Evolutionary conservation across 2,797 vertebrate genomes (phyloP).

Genomic region (Spinus pinus): DNA sequence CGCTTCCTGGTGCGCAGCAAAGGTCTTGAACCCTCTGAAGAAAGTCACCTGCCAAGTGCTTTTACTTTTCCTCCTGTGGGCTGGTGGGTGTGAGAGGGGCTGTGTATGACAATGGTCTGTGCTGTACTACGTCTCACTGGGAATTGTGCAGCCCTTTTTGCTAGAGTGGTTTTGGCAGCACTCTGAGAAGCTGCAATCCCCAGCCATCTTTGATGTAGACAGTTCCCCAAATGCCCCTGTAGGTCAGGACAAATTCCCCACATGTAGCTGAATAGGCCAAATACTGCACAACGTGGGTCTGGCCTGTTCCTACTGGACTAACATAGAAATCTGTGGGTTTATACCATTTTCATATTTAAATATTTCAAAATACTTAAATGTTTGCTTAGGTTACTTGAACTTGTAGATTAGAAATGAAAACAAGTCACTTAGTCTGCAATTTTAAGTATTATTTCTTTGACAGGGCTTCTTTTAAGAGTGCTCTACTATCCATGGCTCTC

Average conservation of each 20-base stretch:
- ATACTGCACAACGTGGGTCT: background rate
- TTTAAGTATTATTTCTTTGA: background rate
- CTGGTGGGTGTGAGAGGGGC: rapidly evolving
- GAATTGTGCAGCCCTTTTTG: background rate
- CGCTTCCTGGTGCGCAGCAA: rapidly evolving
- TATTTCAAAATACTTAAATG: background rate
- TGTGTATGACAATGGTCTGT: background rate
- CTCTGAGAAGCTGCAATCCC: background rate
- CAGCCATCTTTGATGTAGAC: background rate
- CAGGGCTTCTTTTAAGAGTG: background rate
- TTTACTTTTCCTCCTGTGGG: background rate
- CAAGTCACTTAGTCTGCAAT: background rate
- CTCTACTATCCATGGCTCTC: background rate
- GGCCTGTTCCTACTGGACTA: background rate
- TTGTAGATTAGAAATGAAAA: background rate
- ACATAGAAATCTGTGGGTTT: rapidly evolving
- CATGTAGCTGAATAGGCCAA: background rate
- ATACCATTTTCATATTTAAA: background rate
- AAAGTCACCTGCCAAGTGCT: background rate
- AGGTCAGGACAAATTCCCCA: background rate
- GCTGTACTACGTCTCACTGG: background rate
- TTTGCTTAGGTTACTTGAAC: background rate
- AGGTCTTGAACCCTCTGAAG: background rate
- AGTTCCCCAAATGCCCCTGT: background rate
- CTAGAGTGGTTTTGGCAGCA: background rate